Percentiles rank a stretch among this genome's conserved stretches.
These are phyloP conservation scores for Spicauda simplicius DNA, from an alignment of 2,888 invertebrate genomes.

Conservation along the genomic window DNA sequence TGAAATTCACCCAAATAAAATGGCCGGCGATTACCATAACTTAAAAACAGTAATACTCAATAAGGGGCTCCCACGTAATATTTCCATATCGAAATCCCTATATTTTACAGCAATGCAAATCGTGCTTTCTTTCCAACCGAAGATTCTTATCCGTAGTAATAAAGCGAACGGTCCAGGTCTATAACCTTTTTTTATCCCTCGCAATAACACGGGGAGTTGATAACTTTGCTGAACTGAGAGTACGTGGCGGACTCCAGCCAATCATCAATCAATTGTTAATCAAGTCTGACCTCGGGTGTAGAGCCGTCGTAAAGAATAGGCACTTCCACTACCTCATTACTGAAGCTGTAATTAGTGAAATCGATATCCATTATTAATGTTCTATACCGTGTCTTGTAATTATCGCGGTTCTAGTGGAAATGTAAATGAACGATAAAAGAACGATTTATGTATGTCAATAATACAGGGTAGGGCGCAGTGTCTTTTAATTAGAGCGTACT, in stretches of 20 bases:
- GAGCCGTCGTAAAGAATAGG: constrained; percentile 29
- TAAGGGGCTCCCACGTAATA: background rate
- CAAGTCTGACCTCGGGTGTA: constrained; percentile 51
- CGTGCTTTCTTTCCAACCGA: constrained; percentile 10
- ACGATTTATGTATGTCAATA: constrained; percentile 20
- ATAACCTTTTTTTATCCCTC: constrained; percentile 24
- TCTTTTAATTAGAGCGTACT: constrained; percentile 22
- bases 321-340: constrained; percentile 35
- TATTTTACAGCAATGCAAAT: constrained; percentile 14
- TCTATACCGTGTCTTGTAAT: constrained; percentile 32
- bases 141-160: constrained; percentile 21
- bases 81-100: constrained; percentile 1
- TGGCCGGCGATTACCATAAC: background rate
- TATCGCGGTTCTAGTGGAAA: constrained; percentile 29
- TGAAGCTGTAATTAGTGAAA: constrained; percentile 35
- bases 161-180: constrained; percentile 17
- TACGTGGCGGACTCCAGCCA: constrained; percentile 38
- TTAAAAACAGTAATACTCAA: background rate
- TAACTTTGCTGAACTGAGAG: constrained; percentile 31
- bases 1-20: no score
- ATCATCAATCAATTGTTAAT: constrained; percentile 43
- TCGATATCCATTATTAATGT: constrained; percentile 27
- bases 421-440: constrained; percentile 27
- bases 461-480: background rate
- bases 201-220: constrained; percentile 25